phyloP scores from a whole-genome alignment of 2,113 vertebrate genomes.

The Hirundichthys speculiger region DNA sequence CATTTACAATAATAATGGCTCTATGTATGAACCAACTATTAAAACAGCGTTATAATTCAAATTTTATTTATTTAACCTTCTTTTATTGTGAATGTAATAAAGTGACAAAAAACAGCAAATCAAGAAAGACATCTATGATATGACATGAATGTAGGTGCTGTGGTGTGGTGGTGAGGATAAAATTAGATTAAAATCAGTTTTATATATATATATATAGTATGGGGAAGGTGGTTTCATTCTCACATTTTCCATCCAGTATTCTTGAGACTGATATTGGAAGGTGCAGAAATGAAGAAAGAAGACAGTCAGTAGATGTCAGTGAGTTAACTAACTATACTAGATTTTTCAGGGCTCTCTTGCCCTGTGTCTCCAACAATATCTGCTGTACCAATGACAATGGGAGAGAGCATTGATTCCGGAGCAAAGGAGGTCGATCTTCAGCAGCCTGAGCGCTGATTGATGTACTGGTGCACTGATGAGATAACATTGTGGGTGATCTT shows the following conservation, averaged over 20 bases:
- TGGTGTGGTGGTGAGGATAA: no score
- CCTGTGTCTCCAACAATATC: conserved; percentile 77
- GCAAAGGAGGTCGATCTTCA: conserved; percentile 73
- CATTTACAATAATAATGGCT: no score
- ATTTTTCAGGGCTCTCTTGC: conserved; percentile 47
- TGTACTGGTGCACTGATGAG: conserved; percentile 74
- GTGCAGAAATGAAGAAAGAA: conserved; percentile 37
- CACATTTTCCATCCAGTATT: conserved; percentile 31
- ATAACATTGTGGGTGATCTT: conserved; percentile 83
- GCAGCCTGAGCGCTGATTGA: conserved; percentile 76
- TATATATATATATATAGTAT: background rate
- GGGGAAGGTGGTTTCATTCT: background rate
- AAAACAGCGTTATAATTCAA: no score
- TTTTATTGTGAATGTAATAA: no score
- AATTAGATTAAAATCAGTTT: no score
- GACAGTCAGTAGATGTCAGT: conserved; percentile 51
- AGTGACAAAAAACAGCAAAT: no score
- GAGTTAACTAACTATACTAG: conserved; percentile 32
- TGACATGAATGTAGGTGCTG: no score
- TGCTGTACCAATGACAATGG: conserved; percentile 69
- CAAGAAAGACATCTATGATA: no score
- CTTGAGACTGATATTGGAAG: conserved; percentile 25
- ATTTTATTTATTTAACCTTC: no score
- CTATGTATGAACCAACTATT: no score
- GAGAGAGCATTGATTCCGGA: conserved; percentile 77